Conservation (phyloP, 2,113 vertebrate species). For the Rhodinocichla rosea region DNA sequence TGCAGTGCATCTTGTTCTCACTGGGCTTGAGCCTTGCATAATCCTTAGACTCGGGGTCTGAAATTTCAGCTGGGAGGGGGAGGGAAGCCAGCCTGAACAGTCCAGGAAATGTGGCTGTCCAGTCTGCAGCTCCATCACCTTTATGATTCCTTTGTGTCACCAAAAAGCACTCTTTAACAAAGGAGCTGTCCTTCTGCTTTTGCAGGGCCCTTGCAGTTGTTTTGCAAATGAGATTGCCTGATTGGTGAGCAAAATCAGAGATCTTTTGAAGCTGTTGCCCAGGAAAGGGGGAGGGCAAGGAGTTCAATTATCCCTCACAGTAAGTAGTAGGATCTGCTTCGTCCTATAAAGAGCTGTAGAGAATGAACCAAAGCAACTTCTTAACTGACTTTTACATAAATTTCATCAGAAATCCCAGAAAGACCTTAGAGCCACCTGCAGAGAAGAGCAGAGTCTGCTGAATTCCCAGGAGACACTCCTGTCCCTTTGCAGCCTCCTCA, state of each 20-base stretch:
- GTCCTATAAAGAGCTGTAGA: not conserved
- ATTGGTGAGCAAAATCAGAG: slow-evolving; percentile 54
- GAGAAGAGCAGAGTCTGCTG: not conserved
- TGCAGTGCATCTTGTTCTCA: slow-evolving; percentile 35
- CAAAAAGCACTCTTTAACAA: slow-evolving; percentile 31
- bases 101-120: not conserved
- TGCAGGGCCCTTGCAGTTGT: slow-evolving; percentile 32
- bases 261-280: slow-evolving; percentile 52
- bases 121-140: slow-evolving; percentile 40
- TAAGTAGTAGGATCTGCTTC: not conserved
- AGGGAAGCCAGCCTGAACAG: not conserved
- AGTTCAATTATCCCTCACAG: not conserved
- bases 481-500: not conserved
- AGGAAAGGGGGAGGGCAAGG: slow-evolving; percentile 27
- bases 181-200: slow-evolving; percentile 26
- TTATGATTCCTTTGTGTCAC: slow-evolving; percentile 48
- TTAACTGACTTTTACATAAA: not conserved
- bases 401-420: not conserved
- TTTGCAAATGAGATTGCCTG: slow-evolving; percentile 64
- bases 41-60: not conserved
- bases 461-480: not conserved
- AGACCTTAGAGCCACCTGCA: not conserved
- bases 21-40: not conserved
- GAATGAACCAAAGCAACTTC: not conserved
- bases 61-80: not conserved